Percentiles rank a stretch among this genome's conserved stretches.
Conservation (phyloP, 2,797 vertebrate species). For the Onychomys arenicola region DNA sequence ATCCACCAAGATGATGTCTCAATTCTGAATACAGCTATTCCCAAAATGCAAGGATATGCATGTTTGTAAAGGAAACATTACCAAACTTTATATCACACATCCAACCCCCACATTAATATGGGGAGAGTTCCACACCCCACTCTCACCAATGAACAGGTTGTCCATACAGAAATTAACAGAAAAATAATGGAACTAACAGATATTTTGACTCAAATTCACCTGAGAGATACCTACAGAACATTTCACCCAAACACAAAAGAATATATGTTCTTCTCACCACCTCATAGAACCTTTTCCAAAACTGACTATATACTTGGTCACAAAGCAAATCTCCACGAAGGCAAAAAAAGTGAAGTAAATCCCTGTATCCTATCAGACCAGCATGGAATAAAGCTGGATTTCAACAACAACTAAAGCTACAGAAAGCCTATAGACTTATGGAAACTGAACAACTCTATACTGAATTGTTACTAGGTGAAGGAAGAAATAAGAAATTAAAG, state of each 20-base stretch:
- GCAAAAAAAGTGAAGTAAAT: neutral
- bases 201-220: neutral
- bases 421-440: neutral
- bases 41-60: neutral
- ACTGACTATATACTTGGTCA: neutral
- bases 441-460: neutral
- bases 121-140: neutral
- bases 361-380: neutral
- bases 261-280: neutral
- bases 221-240: neutral
- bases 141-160: neutral
- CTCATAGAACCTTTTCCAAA: neutral
- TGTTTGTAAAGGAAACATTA: neutral
- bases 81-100: neutral
- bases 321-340: neutral
- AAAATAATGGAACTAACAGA: neutral
- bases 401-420: neutral
- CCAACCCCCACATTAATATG: neutral
- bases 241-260: neutral
- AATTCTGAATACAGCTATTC: neutral
- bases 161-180: neutral
- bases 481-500: neutral
- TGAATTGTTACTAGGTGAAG: neutral
- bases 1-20: neutral
- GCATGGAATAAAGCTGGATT: neutral